Base-by-base conservation (phyloP, 1,140 invertebrate genomes). In the Trichonephila clavipes region DNA sequence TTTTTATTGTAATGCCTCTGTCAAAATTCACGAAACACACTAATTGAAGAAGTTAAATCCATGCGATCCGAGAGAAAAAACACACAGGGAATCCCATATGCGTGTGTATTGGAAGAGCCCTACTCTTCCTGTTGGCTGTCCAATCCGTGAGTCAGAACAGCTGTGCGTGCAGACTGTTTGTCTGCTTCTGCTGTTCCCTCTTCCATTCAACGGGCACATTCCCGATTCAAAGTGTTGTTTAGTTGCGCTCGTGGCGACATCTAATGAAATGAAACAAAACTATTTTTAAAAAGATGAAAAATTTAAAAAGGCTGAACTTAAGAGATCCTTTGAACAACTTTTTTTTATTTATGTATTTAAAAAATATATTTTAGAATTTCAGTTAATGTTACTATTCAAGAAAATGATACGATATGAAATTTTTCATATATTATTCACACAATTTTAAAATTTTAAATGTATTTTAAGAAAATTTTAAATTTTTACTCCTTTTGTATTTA, bases 101-200 rank as follows among this genome's bases (percentile, higher is more conserved):
- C 19, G n/a, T 21, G 82, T n/a, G 82, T 19, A 7, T 2, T 40
- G 19, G 14, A n/a, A 51, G 51, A 82, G 77, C 3, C 14, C 40
- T 16, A 21, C 21, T 51, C 44, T 87, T 88, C 64, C 64, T 64
- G 72, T n/a, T 18, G 59, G 21, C 69, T 40, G 64, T 90, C 88
- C 21, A 90, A 18, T 91, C 40, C 90, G 90, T 91, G 90, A 91
- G 59, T 91, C 90, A 91, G 61, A 91, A 85, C 90, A 91, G 90
- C 77, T 91, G 90, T 83, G 90, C 90, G 72, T 91, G 90, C 77
- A 91, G 90, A 91, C 90, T 61, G 77, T 83, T 82, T 83, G 90
- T 91, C 90, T 91, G 14, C 72, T 18, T 6, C 69, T 34, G 0
- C n/a, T 10, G 16, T 40, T 24, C 69, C 51, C 28, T 28, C 51